These are phyloP conservation scores for Neodontobutis hainanensis DNA, from an alignment of 2,113 vertebrate genomes.

Conservation along the genomic window DNA sequence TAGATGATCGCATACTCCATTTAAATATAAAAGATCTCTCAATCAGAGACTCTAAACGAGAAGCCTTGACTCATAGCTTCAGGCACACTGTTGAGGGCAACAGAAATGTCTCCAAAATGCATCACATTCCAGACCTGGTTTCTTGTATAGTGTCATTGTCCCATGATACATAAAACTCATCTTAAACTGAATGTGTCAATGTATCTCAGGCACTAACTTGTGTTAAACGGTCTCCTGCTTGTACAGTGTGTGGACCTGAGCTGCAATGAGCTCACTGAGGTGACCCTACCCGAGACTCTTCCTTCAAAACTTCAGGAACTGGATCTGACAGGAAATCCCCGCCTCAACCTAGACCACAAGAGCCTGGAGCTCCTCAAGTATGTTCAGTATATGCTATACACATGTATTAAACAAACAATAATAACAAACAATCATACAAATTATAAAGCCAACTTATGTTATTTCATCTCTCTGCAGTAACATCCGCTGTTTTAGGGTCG, in stretches of 20 bases:
- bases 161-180: neutral
- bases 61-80: too few relatives aligned
- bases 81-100: too few relatives aligned
- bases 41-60: too few relatives aligned
- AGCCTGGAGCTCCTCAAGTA: constrained; percentile 95
- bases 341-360: constrained; percentile 92
- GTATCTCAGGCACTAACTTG: neutral
- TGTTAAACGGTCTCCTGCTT: constrained; percentile 15
- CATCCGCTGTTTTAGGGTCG: constrained; percentile 94
- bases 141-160: too few relatives aligned
- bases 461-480: constrained; percentile 79
- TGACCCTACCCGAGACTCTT: constrained; percentile 89
- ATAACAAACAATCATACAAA: too few relatives aligned
- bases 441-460: neutral
- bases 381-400: neutral
- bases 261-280: constrained; percentile 94
- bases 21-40: too few relatives aligned
- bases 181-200: too few relatives aligned
- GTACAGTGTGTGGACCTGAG: constrained; percentile 94
- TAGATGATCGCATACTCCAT: too few relatives aligned
- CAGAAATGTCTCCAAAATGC: too few relatives aligned
- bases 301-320: constrained; percentile 93
- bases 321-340: constrained; percentile 94
- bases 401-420: neutral
- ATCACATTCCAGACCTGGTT: too few relatives aligned